Base-by-base conservation (phyloP, 2,113 vertebrate species). In the Galemys pyrenaicus region DNA sequence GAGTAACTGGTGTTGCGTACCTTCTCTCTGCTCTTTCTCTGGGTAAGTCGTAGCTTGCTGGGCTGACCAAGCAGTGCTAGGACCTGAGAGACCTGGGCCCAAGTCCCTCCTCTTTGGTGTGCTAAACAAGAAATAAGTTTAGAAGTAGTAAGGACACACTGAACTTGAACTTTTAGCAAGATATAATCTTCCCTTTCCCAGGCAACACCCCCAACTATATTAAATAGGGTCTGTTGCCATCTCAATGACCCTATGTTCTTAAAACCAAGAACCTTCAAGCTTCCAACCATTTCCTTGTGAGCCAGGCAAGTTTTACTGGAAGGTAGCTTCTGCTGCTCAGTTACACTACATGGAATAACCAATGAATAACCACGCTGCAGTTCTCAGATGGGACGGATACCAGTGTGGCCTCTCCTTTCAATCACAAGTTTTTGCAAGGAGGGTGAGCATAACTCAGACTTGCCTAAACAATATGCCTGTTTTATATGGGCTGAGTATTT, bases 111-210 rank as follows among this genome's bases (percentile, higher is more conserved):
- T 78, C 60, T 54, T 35, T 22, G 10, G 13, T 46, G 17, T 37
- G 35, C 70, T n/a, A 49, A 83, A 51, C 32, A 64, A 78, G 71
- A 92, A 87, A 64, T 82, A 37, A 6, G 24, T 94, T 93, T 80
- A 90, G 35, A 92, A 56, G 20, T 56, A 56, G 54, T 56, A 56
- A 56, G 54, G 19, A 51, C 54, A 73, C 9, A 11, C 9, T 51
- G 60, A 88, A 70, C 46, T 90, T 79, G 28, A 87, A 67, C 70
- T 56, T 94, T 84, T 32, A 5, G 24, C 28, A 28, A 62, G 60
- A 62, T 49, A 39, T 75, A 51, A 51, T 7, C 51, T 15, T 12
- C 10, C 46, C 10, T 13, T 35, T 17, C 54, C n/a, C 30, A 85
- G 75, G 22, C 15, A 89, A 68, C 54, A 65, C 44, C n/a, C 26